Evolutionary conservation across 2,888 invertebrate genomes (phyloP).

Genomic region (Lycophotia porphyrea): DNA sequence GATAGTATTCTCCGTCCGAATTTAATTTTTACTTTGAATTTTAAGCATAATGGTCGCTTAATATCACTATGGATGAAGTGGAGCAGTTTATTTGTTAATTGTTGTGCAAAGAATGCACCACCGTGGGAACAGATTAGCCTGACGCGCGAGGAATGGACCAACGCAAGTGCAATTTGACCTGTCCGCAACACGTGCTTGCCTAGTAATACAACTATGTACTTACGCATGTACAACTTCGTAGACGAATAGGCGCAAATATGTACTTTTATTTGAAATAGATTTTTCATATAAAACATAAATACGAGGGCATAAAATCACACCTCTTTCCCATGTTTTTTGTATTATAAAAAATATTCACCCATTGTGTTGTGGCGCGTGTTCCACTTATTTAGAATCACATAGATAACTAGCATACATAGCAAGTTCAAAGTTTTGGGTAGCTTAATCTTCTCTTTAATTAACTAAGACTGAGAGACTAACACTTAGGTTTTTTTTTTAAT

Average conservation of each 20-base stretch:
- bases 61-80: conserved; percentile 49
- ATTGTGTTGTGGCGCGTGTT: conserved; percentile 27
- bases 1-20: conserved; percentile 40
- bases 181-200: conserved; percentile 62
- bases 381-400: conserved; percentile 21
- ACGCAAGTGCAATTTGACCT: conserved; percentile 71
- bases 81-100: conserved; percentile 62
- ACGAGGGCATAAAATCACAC: not conserved
- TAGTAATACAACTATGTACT: conserved; percentile 16
- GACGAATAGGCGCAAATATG: conserved; percentile 6
- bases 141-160: conserved; percentile 69
- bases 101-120: conserved; percentile 70
- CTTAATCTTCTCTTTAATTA: not conserved
- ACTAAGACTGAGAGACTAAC: too few species aligned
- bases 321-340: conserved; percentile 9
- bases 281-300: not conserved
- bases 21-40: conserved; percentile 47
- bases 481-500: not conserved
- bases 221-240: conserved; percentile 46
- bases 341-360: conserved; percentile 4
- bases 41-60: conserved; percentile 33
- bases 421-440: conserved; percentile 1
- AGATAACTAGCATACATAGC: not conserved
- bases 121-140: conserved; percentile 72
- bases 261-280: not conserved